Conservation (phyloP, 2,888 invertebrate species). For the Nomada ruficornis region DNA sequence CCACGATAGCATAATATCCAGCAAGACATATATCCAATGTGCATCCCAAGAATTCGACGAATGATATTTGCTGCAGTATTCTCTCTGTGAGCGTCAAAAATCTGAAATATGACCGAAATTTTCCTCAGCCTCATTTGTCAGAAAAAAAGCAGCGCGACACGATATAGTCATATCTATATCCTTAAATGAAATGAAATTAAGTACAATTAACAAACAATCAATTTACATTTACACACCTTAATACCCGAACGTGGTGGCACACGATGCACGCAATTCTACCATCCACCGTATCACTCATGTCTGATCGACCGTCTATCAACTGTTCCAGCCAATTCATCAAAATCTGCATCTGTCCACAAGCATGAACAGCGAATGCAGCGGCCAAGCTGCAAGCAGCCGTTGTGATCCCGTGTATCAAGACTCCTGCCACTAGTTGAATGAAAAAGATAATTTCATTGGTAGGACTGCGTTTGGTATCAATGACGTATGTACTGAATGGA, state of each 20-base stretch:
- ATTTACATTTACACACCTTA: conserved; percentile 51
- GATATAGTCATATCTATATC: no score
- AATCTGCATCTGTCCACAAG: conserved; percentile 72
- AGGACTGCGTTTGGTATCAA: conserved; percentile 63
- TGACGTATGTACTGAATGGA: conserved; percentile 64
- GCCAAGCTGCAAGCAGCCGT: conserved; percentile 65
- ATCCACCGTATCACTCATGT: conserved; percentile 36
- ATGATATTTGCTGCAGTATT: conserved; percentile 72
- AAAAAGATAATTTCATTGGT: conserved; percentile 67
- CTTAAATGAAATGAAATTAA: no score
- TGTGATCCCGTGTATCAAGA: conserved; percentile 60
- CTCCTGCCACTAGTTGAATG: conserved; percentile 59
- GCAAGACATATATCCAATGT: conserved; percentile 79
- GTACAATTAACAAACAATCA: background rate
- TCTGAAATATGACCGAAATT: conserved; percentile 35
- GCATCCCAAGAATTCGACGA: conserved; percentile 78
- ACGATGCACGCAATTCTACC: conserved; percentile 63
- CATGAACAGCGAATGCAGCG: conserved; percentile 68
- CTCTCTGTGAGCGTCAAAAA: conserved; percentile 49
- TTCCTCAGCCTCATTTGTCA: background rate
- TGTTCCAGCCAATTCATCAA: conserved; percentile 62
- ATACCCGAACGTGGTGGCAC: conserved; percentile 62
- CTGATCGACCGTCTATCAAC: conserved; percentile 53
- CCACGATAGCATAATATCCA: conserved; percentile 79
- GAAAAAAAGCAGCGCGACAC: background rate